Evolutionary conservation across 2,797 vertebrate genomes (phyloP), one percentile per base, ranked within the genome.

Genomic region (Anabacerthia variegaticeps): DNA sequence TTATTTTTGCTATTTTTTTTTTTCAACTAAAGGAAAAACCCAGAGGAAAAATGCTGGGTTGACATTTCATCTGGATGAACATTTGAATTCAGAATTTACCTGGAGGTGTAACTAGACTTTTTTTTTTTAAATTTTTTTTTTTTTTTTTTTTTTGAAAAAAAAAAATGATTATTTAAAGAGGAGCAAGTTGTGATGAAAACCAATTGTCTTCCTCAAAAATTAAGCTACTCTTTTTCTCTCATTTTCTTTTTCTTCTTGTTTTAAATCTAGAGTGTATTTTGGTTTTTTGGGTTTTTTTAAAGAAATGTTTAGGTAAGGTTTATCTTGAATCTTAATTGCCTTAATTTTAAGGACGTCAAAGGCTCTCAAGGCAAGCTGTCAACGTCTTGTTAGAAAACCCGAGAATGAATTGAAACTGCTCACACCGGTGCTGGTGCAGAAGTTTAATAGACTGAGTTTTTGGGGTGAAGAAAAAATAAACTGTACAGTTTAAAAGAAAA

Each of bases 281-380:
- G 79, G 94, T 98, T 97, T 44, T 98, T 98, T 86, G 9, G 2
- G 6, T n/a, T 48, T 43, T 98, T 98, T 97, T 98, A 97, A 99
- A 99, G 98, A 98, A 98, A 98, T 98, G 98, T 98, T 98, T 98
- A 99, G 96, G 98, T 98, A 98, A 98, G 98, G 98, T 99, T 99
- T 99, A 99, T 99, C 98, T 98, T 98, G 98, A 99, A 99, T 99
- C 98, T 99, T 99, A 98, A 99, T 99, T 99, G 99, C 99, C 99
- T 99, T 99, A 99, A 99, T 99, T 99, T 99, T 98, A 99, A 99
- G 98, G 98, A 99, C 98, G 98, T 98, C 98, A 98, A 98, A 99
- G 98, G 98, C 99, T 98, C 98, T 98, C 98, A 97, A 98, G 98
- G 98, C 98, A 98, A 97, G 98, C 98, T 98, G 97, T 99, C 98